Conservation (phyloP, 2,797 vertebrate species). For the Tiaroga cobitis region DNA sequence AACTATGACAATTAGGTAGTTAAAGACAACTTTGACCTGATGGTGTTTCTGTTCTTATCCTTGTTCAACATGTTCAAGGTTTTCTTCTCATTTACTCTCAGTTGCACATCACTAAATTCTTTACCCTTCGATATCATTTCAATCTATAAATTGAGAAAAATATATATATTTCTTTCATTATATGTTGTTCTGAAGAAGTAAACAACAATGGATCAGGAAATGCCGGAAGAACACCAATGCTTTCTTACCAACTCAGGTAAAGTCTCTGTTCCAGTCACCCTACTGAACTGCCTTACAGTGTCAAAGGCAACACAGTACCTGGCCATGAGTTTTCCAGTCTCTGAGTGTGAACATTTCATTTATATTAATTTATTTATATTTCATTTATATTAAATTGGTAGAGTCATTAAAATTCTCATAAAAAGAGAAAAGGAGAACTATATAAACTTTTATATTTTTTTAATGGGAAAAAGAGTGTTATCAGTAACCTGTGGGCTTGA, state of each 20-base stretch:
- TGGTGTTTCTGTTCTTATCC: conserved; percentile 89
- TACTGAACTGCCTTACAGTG: conserved; percentile 91
- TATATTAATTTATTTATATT: not conserved
- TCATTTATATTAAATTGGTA: not conserved
- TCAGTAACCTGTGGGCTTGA: conserved; percentile 90
- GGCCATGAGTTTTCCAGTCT: conserved; percentile 92
- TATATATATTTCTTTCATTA: not conserved
- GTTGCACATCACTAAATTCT: conserved; percentile 91
- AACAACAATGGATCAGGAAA: not conserved
- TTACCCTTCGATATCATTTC: conserved; percentile 85
- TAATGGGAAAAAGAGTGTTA: not conserved
- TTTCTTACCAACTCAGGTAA: conserved; percentile 89
- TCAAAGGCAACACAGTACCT: conserved; percentile 94
- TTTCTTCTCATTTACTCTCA: conserved; percentile 93
- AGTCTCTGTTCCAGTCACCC: conserved; percentile 85
- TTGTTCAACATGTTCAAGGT: conserved; percentile 89
- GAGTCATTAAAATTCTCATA: not conserved
- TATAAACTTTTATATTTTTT: not conserved
- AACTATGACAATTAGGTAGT: not conserved
- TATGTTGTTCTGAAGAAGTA: not conserved
- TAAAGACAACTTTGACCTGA: conserved; percentile 80
- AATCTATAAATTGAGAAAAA: conserved; percentile 75
- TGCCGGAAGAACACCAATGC: not conserved
- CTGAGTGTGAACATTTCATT: conserved; percentile 67
- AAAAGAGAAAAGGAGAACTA: not conserved